phyloP scores from a whole-genome alignment of 1,140 invertebrate species.

The Caenorhabditis remanei region DNA sequence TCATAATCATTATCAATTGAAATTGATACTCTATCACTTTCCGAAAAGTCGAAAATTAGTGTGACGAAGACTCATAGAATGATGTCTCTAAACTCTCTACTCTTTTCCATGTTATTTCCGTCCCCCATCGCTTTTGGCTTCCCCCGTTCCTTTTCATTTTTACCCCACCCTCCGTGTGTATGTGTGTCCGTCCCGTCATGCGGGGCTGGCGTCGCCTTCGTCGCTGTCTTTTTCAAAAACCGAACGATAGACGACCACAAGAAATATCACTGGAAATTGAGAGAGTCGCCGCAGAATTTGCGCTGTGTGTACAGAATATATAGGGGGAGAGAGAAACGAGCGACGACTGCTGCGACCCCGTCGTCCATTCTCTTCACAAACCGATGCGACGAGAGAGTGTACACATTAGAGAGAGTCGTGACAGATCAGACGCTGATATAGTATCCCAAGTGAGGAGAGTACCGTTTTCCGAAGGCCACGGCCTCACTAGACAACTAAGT shows the following conservation, averaged over 20 bases:
- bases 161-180: conserved; percentile 12
- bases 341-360: conserved; percentile 29
- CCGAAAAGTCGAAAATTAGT: neutral
- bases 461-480: conserved; percentile 12
- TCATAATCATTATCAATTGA: too few species aligned
- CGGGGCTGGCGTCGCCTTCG: conserved; percentile 27
- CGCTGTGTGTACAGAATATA: conserved; percentile 47
- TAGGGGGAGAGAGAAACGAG: conserved; percentile 33
- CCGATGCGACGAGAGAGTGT: neutral
- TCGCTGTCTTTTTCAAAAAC: conserved; percentile 52
- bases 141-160: conserved; percentile 46
- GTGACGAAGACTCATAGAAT: neutral
- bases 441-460: neutral
- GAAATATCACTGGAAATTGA: neutral
- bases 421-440: conserved; percentile 23
- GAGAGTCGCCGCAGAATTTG: conserved; percentile 11
- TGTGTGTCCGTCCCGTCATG: conserved; percentile 57
- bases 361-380: conserved; percentile 46
- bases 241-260: conserved; percentile 30
- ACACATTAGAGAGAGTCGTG: neutral
- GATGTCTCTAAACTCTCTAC: conserved; percentile 27
- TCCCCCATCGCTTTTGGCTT: neutral
- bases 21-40: neutral
- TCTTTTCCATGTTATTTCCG: conserved; percentile 17
- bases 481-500: conserved; percentile 31